Evolutionary conservation across 2,797 vertebrate species (phyloP).

Genomic region (Phalloptychus januarius): DNA sequence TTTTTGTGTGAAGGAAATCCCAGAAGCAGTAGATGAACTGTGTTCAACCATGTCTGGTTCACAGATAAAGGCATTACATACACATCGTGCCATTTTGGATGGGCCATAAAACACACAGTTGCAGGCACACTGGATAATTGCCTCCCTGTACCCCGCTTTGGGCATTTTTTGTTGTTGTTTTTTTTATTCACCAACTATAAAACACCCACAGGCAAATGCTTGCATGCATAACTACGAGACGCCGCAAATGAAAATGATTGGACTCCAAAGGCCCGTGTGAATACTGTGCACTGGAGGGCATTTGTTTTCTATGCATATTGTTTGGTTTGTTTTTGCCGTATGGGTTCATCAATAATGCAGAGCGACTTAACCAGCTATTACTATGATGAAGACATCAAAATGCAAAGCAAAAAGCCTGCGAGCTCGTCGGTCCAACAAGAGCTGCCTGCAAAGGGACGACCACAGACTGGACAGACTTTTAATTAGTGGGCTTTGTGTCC

Average conservation of each 20-base stretch:
- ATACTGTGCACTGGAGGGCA: conserved; percentile 55
- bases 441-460: conserved; percentile 57
- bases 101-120: conserved; percentile 37
- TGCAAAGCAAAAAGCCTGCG: conserved; percentile 62
- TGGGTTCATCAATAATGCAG: conserved; percentile 74
- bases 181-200: conserved; percentile 55
- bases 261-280: conserved; percentile 54
- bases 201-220: conserved; percentile 64
- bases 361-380: conserved; percentile 68
- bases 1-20: background rate
- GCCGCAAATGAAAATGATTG: conserved; percentile 62
- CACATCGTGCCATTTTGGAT: conserved; percentile 47
- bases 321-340: conserved; percentile 71
- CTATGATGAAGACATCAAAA: conserved; percentile 79
- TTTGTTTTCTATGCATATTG: conserved; percentile 75
- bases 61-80: conserved; percentile 31
- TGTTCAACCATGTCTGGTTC: conserved; percentile 14
- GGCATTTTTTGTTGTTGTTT: conserved; percentile 32
- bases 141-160: conserved; percentile 49
- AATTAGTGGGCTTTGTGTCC: conserved; percentile 76
- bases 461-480: conserved; percentile 75
- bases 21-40: conserved; percentile 1
- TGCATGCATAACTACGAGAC: conserved; percentile 54
- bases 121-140: conserved; percentile 60
- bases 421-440: conserved; percentile 65